Evolutionary conservation across 2,113 vertebrate genomes (phyloP), one percentile per base, ranked within the genome.

Genomic region (Pionites leucogaster): DNA sequence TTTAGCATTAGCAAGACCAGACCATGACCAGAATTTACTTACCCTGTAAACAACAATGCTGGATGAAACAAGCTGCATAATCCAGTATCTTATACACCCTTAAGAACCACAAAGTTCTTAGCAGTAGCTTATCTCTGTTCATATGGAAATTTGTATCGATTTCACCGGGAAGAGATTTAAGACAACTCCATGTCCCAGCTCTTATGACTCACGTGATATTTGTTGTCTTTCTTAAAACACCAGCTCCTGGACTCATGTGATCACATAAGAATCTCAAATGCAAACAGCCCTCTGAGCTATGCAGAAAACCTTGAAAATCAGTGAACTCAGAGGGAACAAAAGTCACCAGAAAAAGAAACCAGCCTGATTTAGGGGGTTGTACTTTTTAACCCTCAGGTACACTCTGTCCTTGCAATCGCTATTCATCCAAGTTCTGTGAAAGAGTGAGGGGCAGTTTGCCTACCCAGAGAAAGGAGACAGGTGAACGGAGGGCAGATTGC

Each of bases 221-320:
- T 94, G 75, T 70, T 74, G 77, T 62, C 72, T 78, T 82, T 88
- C 77, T 93, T 92, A 67, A 89, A 94, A 79, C 82, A 77, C 31
- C 37, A 17, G 44, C 52, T 92, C 70, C 72, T 50, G 47, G 65
- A 62, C 83, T 93, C 63, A 74, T 0, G 1, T 68, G 76, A 82
- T 86, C 88, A 81, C 39, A 49, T 17, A 74, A 69, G 88, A 96
- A 94, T 92, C 92, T 75, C 64, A 92, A 77, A 96, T 93, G 80
- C 57, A 81, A 95, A 94, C 93, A 92, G 42, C 55, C 37, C 20
- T 69, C 46, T 11, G 11, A 24, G 52, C 24, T 87, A 72, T 65
- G 74, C 69, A 92, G 76, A 83, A 90, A 86, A 94, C 17, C 81
- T 86, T 88, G 53, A 91, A 93, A 94, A 96, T 90, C 67, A 88